Base-by-base conservation (phyloP, 2,888 invertebrate genomes). In the Drosophila atroscutellata region DNA sequence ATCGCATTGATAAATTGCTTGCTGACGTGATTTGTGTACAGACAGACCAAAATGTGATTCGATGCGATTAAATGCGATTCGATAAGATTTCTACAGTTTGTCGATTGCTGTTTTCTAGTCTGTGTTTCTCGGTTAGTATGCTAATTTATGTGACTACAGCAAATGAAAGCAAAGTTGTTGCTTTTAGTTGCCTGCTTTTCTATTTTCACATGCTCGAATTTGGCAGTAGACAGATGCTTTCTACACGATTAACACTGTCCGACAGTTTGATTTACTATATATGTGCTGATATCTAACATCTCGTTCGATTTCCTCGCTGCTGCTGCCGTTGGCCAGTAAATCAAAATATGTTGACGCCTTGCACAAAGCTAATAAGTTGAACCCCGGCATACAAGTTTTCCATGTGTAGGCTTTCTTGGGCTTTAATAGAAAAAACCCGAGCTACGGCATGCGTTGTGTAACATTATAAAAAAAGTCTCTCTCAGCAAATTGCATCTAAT, bases 1-100 rank as follows among this genome's bases (percentile, higher is more conserved):
- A 18, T 11, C 24, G 9, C 51, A 45, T 69, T 85, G 89, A 89
- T 87, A 89, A 81, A 85, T 89, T 72, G 82, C 58, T 67, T 79
- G 75, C 68, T 75, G 82, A 84, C 85, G 89, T 85, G 87, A 85
- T 85, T 85, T 89, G 85, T 84, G 63, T 89, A 47, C 86, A 34
- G 72, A 81, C 76, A 54, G 26, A n/a, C 28, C 18, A 37, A 47
- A 50, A 61, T 77, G 47, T 52, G 55, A 64, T 76, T 57, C 56
- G 37, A 45, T 64, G 55, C 58, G 42, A 68, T 61, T 65, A 36
- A 26, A 37, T 72, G 80, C 77, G 75, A 69, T 83, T 83, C 71
- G 70, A 80, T 83, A 78, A 71, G 75, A 69, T 78, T 86, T 83
- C 65, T 72, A 58, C 47, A 37, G 20, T 59, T 67, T 55, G 6